A percentile compares a stretch with the other conserved stretches of the same genome.
Conservation (phyloP, 2,797 vertebrate genomes). For the Eulemur mongoz region DNA sequence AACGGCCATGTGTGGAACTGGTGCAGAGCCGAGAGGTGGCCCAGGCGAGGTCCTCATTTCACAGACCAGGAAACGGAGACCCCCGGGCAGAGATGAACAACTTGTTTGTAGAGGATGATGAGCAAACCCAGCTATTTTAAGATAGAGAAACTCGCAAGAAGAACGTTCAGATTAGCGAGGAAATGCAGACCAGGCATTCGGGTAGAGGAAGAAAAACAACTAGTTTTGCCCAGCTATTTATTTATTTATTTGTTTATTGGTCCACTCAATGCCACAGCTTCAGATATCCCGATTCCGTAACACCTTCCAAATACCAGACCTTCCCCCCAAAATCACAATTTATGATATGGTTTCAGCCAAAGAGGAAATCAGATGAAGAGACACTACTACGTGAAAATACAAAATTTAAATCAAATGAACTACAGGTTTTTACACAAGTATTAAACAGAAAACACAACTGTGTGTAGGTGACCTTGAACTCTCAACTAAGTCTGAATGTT, state of each 20-base stretch:
- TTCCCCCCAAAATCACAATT: accelerated
- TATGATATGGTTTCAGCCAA: background rate
- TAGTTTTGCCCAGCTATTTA: accelerated
- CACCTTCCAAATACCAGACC: background rate
- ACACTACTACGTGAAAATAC: background rate
- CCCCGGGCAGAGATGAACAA: accelerated
- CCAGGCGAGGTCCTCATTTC: accelerated
- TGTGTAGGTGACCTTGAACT: no score
- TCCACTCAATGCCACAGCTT: accelerated
- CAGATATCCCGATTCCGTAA: accelerated
- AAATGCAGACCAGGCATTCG: accelerated
- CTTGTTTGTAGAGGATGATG: accelerated
- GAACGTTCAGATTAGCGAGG: accelerated
- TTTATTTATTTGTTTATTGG: background rate
- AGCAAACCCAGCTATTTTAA: accelerated
- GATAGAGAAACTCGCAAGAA: accelerated
- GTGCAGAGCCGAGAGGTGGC: accelerated
- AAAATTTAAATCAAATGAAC: background rate
- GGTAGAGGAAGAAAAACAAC: accelerated
- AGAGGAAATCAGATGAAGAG: background rate
- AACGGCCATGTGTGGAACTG: accelerated
- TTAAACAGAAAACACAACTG: background rate
- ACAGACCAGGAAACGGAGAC: background rate
- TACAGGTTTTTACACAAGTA: background rate
- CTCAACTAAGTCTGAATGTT: accelerated